Evolutionary conservation across 1,140 invertebrate genomes (phyloP), one percentile per base, ranked within the genome.

Genomic region (Temnothorax longispinosus): DNA sequence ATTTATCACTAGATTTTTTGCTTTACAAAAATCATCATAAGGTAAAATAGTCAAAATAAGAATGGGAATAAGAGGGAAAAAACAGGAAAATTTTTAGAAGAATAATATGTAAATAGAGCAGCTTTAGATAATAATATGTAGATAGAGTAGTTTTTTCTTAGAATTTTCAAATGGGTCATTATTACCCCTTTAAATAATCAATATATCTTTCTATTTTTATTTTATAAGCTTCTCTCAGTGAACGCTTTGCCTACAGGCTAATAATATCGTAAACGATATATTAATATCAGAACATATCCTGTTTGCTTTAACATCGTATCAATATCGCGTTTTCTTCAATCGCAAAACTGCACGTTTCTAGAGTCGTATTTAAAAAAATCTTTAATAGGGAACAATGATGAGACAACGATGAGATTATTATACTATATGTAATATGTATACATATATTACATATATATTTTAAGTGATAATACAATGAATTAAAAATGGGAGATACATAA

Each of bases 141-240:
- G 10, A 47, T 21, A 52, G 21, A 77, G 2, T 41, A 60, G 58
- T 84, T 60, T 32, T 50, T 64, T 50, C 32, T 35, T 52, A 35
- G 8, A 84, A 47, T 75, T 84, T 75, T 75, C 7, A 64, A n/a
- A 15, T 3, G 15, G 15, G 21, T 10, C 27, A 10, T 72, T 58
- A 56, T 71, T 21, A 71, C 13, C 13, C 8, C 21, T 3, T n/a
- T 44, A 11, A 56, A 32, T 56, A 81, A 72, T 81, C 78, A n/a
- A 71, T 71, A 81, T 56, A 71, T 81, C 15, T 54, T 32, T 18
- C 15, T 71, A 71, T 81, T 81, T 78, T 47, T 78, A 50, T 78
- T 78, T 65, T 35, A 78, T 35, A 35, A 13, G 21, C 8, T 64
- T 78, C 41, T 78, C 41, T 65, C 11, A 32, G 35, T 2, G 7